Evolutionary conservation across 2,888 invertebrate genomes (phyloP).

Genomic region (Tanytarsus gracilentus): DNA sequence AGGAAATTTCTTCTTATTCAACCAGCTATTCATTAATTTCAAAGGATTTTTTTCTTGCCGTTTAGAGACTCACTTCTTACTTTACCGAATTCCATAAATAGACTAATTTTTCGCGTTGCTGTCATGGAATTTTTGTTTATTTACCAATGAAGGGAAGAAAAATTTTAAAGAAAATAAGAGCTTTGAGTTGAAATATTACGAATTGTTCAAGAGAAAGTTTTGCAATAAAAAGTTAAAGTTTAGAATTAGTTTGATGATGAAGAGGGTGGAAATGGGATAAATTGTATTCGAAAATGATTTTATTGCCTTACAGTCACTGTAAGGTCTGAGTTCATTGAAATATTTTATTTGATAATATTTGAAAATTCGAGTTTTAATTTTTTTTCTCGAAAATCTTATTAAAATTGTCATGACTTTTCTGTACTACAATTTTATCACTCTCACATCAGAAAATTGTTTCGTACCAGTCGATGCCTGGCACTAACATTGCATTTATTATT

Average conservation of each 20-base stretch:
- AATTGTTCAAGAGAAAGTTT: too few relatives aligned
- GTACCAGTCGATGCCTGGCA: not conserved
- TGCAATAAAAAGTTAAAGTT: too few relatives aligned
- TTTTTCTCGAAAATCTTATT: not conserved
- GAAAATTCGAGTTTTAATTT: too few relatives aligned
- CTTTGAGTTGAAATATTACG: too few relatives aligned
- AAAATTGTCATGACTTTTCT: not conserved
- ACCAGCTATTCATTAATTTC: not conserved
- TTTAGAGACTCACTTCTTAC: conserved; percentile 3
- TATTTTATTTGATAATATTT: too few relatives aligned
- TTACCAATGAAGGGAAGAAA: not conserved
- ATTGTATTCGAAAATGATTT: too few relatives aligned
- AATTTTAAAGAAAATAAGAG: not conserved
- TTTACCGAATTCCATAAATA: conserved; percentile 1
- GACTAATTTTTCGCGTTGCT: not conserved
- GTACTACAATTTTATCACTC: not conserved
- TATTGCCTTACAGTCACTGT: too few relatives aligned
- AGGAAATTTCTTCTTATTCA: not conserved
- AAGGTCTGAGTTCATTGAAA: too few relatives aligned
- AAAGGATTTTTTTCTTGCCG: not conserved
- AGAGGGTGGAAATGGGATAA: too few relatives aligned
- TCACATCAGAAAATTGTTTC: not conserved
- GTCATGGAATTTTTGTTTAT: not conserved
- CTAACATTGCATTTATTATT: not conserved
- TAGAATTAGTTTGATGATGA: too few relatives aligned